Conservation (phyloP, 1,140 invertebrate genomes). For the Lucilia sericata region DNA sequence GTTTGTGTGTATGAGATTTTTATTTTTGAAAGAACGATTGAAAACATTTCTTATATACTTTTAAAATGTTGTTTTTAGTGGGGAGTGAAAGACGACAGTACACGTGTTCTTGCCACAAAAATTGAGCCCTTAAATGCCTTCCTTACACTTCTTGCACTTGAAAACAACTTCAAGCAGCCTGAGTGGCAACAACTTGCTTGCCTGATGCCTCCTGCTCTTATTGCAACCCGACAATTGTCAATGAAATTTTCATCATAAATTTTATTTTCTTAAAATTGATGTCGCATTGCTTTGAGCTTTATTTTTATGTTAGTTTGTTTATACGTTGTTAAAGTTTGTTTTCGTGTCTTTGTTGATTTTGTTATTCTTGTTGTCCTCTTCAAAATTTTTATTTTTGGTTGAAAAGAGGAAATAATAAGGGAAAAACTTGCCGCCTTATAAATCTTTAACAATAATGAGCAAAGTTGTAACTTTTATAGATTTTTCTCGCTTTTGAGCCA, state of each 20-base stretch:
- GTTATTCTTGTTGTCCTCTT: background rate
- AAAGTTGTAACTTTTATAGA: constrained; percentile 1
- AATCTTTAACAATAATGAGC: constrained; percentile 31
- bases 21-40: background rate
- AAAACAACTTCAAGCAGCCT: background rate
- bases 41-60: background rate
- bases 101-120: constrained; percentile 36
- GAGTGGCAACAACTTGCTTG: constrained; percentile 21
- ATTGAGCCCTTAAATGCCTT: constrained; percentile 36
- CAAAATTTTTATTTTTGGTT: background rate
- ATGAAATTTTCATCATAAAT: constrained; percentile 49
- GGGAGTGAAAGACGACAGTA: constrained; percentile 14
- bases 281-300: constrained; percentile 40
- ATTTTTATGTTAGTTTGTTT: constrained; percentile 25
- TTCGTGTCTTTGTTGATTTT: background rate
- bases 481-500: background rate
- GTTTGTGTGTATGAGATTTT: background rate
- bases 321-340: background rate
- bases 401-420: background rate
- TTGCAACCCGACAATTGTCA: constrained; percentile 47
- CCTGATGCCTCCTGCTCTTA: background rate
- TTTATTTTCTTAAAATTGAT: constrained; percentile 42
- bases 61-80: background rate
- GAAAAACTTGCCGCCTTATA: constrained; percentile 27
- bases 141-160: constrained; percentile 28